These are phyloP conservation scores for Elephantulus edwardii DNA, from an alignment of 2,113 vertebrate genomes.

Conservation along the genomic window DNA sequence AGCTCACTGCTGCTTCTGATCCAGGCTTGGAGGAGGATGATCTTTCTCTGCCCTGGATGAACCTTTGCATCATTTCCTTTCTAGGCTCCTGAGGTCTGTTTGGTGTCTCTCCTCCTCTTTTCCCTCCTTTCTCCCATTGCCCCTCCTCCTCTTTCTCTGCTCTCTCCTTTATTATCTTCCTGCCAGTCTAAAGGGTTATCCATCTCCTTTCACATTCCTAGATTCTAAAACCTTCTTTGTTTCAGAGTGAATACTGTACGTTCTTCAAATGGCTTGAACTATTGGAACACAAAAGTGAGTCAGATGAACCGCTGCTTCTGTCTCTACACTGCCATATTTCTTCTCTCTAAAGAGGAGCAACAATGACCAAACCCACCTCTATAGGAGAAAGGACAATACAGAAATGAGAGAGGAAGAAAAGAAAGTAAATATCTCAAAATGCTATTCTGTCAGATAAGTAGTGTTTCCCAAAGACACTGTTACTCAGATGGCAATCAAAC, in stretches of 20 bases:
- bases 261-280: background rate
- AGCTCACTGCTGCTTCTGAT: background rate
- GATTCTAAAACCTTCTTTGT: background rate
- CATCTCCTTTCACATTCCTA: background rate
- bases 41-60: background rate
- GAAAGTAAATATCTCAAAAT: background rate
- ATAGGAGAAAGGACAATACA: background rate
- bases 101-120: background rate
- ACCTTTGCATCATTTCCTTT: background rate
- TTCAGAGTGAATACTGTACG: background rate
- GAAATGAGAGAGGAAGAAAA: background rate
- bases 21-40: background rate
- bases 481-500: background rate
- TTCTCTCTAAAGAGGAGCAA: background rate
- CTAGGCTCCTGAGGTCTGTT: rapidly evolving
- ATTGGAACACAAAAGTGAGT: background rate
- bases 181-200: background rate
- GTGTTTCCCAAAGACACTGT: background rate
- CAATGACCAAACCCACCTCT: background rate
- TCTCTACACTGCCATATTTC: background rate
- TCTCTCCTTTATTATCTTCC: background rate
- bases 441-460: background rate
- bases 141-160: background rate
- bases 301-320: background rate
- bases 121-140: too few relatives aligned